phyloP scores from a whole-genome alignment of 1,140 invertebrate genomes.

The Hesperophylax magnus region DNA sequence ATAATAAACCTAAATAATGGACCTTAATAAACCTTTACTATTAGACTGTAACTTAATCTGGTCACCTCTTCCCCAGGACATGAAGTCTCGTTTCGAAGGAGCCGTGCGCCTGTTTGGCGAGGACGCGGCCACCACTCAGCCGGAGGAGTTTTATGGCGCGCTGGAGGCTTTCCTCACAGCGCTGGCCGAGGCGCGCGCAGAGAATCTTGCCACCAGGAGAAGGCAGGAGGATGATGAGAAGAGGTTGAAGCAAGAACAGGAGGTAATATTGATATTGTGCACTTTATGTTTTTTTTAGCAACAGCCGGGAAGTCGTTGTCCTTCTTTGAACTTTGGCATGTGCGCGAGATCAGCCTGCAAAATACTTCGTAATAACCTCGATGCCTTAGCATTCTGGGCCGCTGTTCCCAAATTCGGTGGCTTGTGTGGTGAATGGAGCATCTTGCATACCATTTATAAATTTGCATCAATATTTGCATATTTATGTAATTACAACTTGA shows the following conservation, averaged over 20 bases:
- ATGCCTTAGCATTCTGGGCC: no score
- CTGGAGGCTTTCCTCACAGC: conserved; percentile 92
- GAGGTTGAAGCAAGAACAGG: conserved; percentile 90
- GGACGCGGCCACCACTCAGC: conserved; percentile 87
- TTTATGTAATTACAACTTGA: no score
- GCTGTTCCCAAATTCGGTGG: no score
- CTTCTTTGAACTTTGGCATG: no score
- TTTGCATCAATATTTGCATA: no score
- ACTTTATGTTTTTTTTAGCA: no score
- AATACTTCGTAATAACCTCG: no score
- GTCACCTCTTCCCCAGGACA: conserved; percentile 61
- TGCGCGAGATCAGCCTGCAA: no score
- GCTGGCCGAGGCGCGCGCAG: conserved; percentile 88
- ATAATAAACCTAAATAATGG: no score
- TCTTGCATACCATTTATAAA: no score
- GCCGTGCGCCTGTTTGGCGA: conserved; percentile 93
- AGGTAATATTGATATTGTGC: conserved; percentile 71
- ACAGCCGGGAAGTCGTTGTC: no score
- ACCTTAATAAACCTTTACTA: background rate
- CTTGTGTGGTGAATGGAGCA: no score
- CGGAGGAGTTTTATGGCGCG: conserved; percentile 97
- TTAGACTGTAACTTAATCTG: background rate
- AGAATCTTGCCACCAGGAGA: conserved; percentile 89
- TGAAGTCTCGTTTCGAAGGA: conserved; percentile 82
- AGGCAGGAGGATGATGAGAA: conserved; percentile 94